Conservation (phyloP, 2,888 invertebrate genomes). For the Malthinus flaveolus region DNA sequence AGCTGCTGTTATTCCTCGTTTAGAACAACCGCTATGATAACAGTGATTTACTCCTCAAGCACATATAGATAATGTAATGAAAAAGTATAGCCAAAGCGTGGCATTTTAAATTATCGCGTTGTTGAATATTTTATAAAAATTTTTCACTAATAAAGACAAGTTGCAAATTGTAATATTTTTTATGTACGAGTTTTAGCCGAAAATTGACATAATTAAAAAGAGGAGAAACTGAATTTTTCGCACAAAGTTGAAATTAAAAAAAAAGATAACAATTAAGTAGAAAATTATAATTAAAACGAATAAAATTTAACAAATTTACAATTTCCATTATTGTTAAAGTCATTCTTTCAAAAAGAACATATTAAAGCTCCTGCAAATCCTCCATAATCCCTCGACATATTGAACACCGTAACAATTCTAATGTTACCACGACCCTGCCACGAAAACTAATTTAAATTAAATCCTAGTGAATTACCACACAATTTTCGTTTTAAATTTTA, state of each 20-base stretch:
- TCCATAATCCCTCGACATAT: conserved; percentile 40
- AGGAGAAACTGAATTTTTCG: too few species aligned
- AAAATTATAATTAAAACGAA: not conserved
- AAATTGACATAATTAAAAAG: too few species aligned
- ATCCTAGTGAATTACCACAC: conserved; percentile 72
- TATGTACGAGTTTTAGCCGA: too few species aligned
- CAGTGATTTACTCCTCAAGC: conserved; percentile 53
- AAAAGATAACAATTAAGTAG: too few species aligned
- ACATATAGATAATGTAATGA: conserved; percentile 56
- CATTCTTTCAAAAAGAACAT: conserved; percentile 29
- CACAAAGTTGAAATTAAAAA: too few species aligned
- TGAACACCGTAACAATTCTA: conserved; percentile 48
- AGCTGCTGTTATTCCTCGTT: conserved; percentile 55
- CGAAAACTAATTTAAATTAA: conserved; percentile 75
- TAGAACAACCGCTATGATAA: conserved; percentile 49
- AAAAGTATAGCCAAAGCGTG: conserved; percentile 53
- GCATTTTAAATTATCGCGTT: conserved; percentile 36
- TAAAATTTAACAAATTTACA: conserved; percentile 17
- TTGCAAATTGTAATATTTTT: conserved; percentile 1
- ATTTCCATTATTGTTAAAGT: conserved; percentile 30
- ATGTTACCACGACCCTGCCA: conserved; percentile 48
- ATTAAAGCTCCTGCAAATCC: conserved; percentile 34
- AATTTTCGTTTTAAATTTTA: conserved; percentile 32
- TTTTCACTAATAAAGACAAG: conserved; percentile 5
- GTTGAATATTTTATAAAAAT: conserved; percentile 23